Percentiles rank a stretch among this genome's conserved stretches.
Evolutionary conservation across 2,888 invertebrate species (phyloP).

Genomic region (Peribatodes rhomboidaria): DNA sequence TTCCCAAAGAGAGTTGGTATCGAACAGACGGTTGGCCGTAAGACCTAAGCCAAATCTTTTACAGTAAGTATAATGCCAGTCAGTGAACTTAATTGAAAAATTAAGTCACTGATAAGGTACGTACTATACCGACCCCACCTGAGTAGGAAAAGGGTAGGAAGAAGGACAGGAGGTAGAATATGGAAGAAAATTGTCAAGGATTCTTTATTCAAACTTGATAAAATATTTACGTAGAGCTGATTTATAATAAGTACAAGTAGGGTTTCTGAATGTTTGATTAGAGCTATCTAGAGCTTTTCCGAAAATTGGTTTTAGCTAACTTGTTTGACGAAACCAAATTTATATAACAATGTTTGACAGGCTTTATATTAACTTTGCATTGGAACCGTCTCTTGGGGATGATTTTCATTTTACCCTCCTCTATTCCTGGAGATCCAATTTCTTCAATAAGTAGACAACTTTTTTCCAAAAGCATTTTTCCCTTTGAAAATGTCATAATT

Average conservation of each 20-base stretch:
- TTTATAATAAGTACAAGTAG: not conserved
- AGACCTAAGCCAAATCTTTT: too few relatives aligned
- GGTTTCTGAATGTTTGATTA: not conserved
- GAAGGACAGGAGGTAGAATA: too few relatives aligned
- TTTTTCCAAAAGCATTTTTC: not conserved
- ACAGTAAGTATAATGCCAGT: too few relatives aligned
- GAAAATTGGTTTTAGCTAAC: slow-evolving; percentile 12
- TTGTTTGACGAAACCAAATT: slow-evolving; percentile 13
- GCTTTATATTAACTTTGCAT: slow-evolving; percentile 15
- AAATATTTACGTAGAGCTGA: not conserved
- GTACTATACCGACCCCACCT: too few relatives aligned
- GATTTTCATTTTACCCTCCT: not conserved
- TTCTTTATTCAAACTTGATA: not conserved
- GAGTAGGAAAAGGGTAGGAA: too few relatives aligned
- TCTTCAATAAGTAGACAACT: not conserved
- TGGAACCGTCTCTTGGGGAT: slow-evolving; percentile 3
- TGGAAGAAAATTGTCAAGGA: too few relatives aligned
- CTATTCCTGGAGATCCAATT: not conserved
- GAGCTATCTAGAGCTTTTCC: not conserved
- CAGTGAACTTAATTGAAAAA: too few relatives aligned
- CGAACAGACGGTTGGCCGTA: too few relatives aligned
- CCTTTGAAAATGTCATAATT: not conserved
- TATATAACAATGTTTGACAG: slow-evolving; percentile 14
- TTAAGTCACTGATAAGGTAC: too few relatives aligned
- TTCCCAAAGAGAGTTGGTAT: too few relatives aligned